A percentile compares a stretch with the other conserved stretches of the same genome.
phyloP scores from a whole-genome alignment of 1,140 invertebrate species.

The Spodoptera litura region DNA sequence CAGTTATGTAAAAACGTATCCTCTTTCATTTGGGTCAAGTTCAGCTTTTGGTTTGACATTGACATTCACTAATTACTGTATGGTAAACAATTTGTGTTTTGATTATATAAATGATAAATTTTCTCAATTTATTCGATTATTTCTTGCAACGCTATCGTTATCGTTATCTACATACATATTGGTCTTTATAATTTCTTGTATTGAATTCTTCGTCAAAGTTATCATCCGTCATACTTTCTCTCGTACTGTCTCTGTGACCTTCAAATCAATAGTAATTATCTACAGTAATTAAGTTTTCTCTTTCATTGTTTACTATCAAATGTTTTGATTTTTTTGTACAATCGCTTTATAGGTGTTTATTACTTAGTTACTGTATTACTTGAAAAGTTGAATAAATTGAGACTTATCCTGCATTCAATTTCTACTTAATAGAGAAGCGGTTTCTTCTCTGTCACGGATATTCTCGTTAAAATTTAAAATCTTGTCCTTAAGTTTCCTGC shows the following conservation, averaged over 20 bases:
- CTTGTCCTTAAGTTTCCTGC: slow-evolving; percentile 41
- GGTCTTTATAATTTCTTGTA: neutral
- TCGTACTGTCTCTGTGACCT: neutral
- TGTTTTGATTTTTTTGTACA: neutral
- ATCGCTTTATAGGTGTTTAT: too few relatives aligned
- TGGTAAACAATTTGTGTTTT: too few relatives aligned
- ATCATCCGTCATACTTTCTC: too few relatives aligned
- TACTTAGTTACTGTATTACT: too few relatives aligned
- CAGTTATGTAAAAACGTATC: slow-evolving; percentile 56
- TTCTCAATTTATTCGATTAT: neutral
- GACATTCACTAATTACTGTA: slow-evolving; percentile 17
- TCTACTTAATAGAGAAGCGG: slow-evolving; percentile 1
- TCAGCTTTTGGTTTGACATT: slow-evolving; percentile 50
- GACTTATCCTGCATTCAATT: neutral
- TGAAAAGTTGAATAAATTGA: neutral
- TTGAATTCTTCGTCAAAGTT: too few relatives aligned
- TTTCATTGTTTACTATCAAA: slow-evolving; percentile 2
- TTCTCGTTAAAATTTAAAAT: slow-evolving; percentile 41
- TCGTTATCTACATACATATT: neutral
- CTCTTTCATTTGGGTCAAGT: slow-evolving; percentile 59
- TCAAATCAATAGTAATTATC: slow-evolving; percentile 5
- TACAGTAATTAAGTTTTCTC: slow-evolving; percentile 1
- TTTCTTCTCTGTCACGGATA: slow-evolving; percentile 19
- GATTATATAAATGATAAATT: neutral
- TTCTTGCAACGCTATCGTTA: neutral